Conservation (phyloP, 2,888 invertebrate genomes). For the Lasioglossum morio region DNA sequence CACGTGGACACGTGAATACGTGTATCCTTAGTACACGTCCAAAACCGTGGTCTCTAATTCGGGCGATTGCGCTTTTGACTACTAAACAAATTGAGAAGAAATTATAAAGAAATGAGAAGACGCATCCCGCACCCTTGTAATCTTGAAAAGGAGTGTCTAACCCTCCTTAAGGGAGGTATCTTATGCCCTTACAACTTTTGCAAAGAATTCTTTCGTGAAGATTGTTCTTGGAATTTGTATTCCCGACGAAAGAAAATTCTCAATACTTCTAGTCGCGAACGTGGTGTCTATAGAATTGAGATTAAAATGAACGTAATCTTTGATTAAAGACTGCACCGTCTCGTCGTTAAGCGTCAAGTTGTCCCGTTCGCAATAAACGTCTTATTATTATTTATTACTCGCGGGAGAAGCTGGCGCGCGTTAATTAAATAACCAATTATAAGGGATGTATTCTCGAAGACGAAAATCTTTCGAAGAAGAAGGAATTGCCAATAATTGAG, state of each 20-base stretch:
- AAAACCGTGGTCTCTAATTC: no score
- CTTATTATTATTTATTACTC: not conserved
- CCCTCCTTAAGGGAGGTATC: no score
- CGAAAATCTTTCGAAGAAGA: not conserved
- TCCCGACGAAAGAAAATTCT: not conserved
- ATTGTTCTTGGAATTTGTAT: no score
- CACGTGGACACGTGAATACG: no score
- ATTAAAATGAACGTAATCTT: slow-evolving; percentile 16
- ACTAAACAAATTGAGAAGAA: no score
- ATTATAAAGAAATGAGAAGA: no score
- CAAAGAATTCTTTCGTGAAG: not conserved
- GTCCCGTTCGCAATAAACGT: not conserved
- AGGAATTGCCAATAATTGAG: slow-evolving; percentile 35
- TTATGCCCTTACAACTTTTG: not conserved
- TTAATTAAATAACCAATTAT: not conserved
- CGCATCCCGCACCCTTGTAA: no score
- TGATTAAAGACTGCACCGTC: slow-evolving; percentile 18
- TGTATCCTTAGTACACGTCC: no score
- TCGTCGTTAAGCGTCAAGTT: not conserved
- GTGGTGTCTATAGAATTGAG: not conserved
- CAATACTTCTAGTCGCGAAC: not conserved
- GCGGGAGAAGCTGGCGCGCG: not conserved
- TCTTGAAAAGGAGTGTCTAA: no score
- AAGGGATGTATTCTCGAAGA: not conserved
- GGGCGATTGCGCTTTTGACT: no score